These are phyloP conservation scores for Galemys pyrenaicus DNA, from an alignment of 2,113 vertebrate genomes.

Conservation along the genomic window DNA sequence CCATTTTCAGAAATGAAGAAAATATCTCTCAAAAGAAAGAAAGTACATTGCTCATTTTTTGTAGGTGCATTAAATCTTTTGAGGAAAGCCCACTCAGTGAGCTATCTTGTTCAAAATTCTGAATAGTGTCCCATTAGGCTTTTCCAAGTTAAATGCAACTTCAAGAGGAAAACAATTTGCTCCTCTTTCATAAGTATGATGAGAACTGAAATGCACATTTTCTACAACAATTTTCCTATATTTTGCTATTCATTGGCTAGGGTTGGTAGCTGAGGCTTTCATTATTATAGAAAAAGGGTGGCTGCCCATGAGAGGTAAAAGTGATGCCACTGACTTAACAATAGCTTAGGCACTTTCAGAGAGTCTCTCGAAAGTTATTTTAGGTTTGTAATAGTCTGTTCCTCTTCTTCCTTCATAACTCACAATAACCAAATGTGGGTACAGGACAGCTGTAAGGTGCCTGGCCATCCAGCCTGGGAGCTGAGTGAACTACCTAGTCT, in stretches of 20 bases:
- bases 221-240: background rate
- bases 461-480: background rate
- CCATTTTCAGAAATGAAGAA: constrained; percentile 43
- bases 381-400: background rate
- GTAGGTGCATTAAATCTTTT: constrained; percentile 13
- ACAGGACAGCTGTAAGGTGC: background rate
- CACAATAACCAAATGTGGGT: background rate
- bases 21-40: constrained; percentile 40
- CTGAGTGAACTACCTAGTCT: background rate
- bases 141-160: constrained; percentile 21
- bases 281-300: constrained; percentile 6
- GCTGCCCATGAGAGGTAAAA: background rate
- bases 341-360: background rate
- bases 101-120: background rate
- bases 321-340: background rate
- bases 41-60: constrained; percentile 47
- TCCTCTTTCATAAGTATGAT: background rate
- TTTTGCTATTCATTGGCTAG: constrained; percentile 25
- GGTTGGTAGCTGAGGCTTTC: background rate
- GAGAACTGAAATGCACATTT: background rate
- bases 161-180: constrained; percentile 15
- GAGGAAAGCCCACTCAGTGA: constrained; percentile 10
- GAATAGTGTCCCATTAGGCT: constrained; percentile 38
- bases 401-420: background rate
- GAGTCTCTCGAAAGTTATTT: constrained; percentile 18